Percentiles rank a stretch among this genome's conserved stretches.
phyloP scores from a whole-genome alignment of 2,113 vertebrate genomes.

The Pelodiscus sinensis region DNA sequence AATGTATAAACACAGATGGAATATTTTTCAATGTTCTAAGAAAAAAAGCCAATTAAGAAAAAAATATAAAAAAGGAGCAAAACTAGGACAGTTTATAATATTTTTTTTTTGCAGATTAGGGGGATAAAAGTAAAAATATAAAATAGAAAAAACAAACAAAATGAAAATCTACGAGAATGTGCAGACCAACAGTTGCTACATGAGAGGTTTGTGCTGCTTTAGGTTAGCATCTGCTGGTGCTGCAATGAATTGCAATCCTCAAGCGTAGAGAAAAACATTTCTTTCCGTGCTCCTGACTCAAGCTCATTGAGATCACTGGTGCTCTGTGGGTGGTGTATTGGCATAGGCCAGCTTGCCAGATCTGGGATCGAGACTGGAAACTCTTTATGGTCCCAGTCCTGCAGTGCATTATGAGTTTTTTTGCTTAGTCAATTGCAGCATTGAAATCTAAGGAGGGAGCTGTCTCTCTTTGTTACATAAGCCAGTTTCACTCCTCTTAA shows the following conservation, averaged over 20 bases:
- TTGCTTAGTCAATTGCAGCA: neutral
- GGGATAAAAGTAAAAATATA: neutral
- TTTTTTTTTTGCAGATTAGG: neutral
- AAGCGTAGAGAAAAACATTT: accelerated
- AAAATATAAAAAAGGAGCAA: constrained; percentile 35
- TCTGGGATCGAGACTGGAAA: neutral
- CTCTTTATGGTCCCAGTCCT: neutral
- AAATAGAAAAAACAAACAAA: neutral
- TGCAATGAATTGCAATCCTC: accelerated
- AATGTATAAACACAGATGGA: constrained; percentile 59
- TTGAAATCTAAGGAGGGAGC: neutral
- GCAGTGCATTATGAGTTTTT: neutral
- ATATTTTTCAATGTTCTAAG: neutral
- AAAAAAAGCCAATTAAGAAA: constrained; percentile 43
- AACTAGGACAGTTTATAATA: constrained; percentile 31
- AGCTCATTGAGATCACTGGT: neutral
- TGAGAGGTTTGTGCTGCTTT: accelerated
- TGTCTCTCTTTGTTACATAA: neutral
- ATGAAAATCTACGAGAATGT: neutral
- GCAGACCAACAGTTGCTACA: accelerated
- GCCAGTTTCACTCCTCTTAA: too few relatives aligned
- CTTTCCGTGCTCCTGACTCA: accelerated
- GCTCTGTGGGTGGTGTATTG: neutral
- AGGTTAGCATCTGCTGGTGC: neutral
- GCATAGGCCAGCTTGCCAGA: neutral